phyloP scores from a whole-genome alignment of 2,113 vertebrate genomes.

The Solenodon paradoxus region DNA sequence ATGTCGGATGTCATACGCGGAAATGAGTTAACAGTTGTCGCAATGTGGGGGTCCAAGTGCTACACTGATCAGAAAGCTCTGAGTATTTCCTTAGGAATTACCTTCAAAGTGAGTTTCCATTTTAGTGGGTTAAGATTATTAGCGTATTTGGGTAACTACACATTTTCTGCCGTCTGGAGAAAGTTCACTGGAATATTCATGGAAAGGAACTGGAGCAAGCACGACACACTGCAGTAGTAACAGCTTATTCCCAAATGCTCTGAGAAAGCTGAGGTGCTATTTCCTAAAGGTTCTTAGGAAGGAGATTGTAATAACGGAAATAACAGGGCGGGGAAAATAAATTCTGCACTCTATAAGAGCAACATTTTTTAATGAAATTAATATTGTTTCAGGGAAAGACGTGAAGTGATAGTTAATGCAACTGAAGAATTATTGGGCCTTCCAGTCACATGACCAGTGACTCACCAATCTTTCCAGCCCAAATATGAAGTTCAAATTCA shows the following conservation, averaged over 20 bases:
- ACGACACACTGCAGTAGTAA: neutral
- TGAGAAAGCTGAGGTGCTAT: neutral
- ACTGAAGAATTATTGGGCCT: neutral
- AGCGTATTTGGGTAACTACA: neutral
- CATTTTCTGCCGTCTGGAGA: neutral
- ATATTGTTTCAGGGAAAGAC: neutral
- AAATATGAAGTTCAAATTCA: neutral
- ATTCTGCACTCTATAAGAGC: neutral
- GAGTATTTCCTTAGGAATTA: slow-evolving; percentile 1
- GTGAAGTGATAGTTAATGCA: neutral
- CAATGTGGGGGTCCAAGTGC: neutral
- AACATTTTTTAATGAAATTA: neutral
- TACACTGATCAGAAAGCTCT: neutral
- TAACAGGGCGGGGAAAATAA: neutral
- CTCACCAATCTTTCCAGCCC: neutral
- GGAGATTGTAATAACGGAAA: neutral
- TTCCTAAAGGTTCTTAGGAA: neutral
- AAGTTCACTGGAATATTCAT: neutral
- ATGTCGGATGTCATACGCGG: neutral
- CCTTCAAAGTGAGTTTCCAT: slow-evolving; percentile 2
- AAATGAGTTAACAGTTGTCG: neutral
- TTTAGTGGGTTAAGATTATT: slow-evolving; percentile 1
- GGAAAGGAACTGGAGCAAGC: neutral
- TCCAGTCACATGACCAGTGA: neutral
- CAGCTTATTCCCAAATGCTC: neutral